phyloP scores from a whole-genome alignment of 2,113 vertebrate genomes.

The Spermophilus dauricus region DNA sequence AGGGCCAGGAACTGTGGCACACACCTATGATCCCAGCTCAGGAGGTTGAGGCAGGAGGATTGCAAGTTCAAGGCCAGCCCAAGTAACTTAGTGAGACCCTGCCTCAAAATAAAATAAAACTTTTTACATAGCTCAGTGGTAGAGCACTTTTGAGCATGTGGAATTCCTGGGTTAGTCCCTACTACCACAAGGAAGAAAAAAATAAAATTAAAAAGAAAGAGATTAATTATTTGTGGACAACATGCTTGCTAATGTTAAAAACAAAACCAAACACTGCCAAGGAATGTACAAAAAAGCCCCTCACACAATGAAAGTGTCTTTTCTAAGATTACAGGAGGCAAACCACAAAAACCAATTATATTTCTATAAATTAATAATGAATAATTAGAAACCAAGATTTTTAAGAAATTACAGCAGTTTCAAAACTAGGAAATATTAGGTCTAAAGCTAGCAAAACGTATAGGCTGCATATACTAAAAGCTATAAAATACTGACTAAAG shows the following conservation, averaged over 20 bases:
- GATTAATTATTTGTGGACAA: not conserved
- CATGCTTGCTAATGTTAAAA: conserved; percentile 28
- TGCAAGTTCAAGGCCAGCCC: not conserved
- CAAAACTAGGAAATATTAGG: not conserved
- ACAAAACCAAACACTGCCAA: not conserved
- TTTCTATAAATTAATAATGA: conserved; percentile 9
- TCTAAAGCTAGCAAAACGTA: conserved; percentile 5
- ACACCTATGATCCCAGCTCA: not conserved
- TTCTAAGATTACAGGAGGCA: not conserved
- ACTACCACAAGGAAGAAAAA: not conserved
- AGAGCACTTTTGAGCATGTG: not conserved
- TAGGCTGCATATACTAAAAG: not conserved
- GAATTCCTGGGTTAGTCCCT: not conserved
- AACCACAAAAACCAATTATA: conserved; percentile 43
- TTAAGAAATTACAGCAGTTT: not conserved
- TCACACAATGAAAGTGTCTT: conserved; percentile 5
- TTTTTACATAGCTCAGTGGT: not conserved
- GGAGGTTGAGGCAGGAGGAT: not conserved
- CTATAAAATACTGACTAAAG: not conserved
- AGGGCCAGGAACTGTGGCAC: not conserved
- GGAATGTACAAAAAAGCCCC: not conserved
- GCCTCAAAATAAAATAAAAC: not conserved
- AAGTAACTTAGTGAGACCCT: not conserved
- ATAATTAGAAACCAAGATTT: conserved; percentile 26
- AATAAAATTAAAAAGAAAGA: not conserved